Percentiles rank a stretch among this genome's conserved stretches.
These are phyloP conservation scores for Drosophila ogumai DNA, from an alignment of 1,140 invertebrate genomes.

Conservation along the genomic window DNA sequence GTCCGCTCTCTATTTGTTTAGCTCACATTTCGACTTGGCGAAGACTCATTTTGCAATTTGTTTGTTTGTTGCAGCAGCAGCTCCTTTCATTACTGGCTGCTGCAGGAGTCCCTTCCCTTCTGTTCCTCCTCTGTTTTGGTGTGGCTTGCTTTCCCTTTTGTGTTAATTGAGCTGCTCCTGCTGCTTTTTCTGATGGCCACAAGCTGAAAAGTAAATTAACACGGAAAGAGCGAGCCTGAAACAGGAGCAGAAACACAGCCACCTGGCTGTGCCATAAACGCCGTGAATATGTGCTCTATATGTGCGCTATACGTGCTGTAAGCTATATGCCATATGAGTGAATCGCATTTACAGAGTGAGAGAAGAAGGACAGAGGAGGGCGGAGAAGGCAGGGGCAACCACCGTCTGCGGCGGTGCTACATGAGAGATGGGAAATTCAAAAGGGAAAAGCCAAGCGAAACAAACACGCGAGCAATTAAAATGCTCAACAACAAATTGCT, in stretches of 20 bases:
- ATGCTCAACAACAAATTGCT: constrained; percentile 53
- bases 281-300: constrained; percentile 5
- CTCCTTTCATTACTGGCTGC: constrained; percentile 49
- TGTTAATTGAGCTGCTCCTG: constrained; percentile 50
- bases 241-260: constrained; percentile 20
- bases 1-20: constrained; percentile 52
- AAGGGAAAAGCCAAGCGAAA: constrained; percentile 51
- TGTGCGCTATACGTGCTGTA: constrained; percentile 11
- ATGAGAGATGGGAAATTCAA: constrained; percentile 32
- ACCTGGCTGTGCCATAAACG: constrained; percentile 36
- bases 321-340: constrained; percentile 29
- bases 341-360: constrained; percentile 35
- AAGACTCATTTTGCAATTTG: constrained; percentile 62
- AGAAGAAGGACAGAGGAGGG: too few relatives aligned
- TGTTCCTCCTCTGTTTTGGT: constrained; percentile 10
- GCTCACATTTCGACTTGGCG: constrained; percentile 46
- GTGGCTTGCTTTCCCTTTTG: constrained; percentile 20
- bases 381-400: constrained; percentile 5
- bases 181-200: constrained; percentile 41
- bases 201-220: constrained; percentile 58
- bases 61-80: constrained; percentile 31
- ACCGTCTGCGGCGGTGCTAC: constrained; percentile 26
- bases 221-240: constrained; percentile 40
- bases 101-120: constrained; percentile 9
- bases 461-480: constrained; percentile 54